A percentile compares a stretch with the other conserved stretches of the same genome.
phyloP scores from a whole-genome alignment of 2,797 vertebrate genomes.

The Jordanella pulchra region DNA sequence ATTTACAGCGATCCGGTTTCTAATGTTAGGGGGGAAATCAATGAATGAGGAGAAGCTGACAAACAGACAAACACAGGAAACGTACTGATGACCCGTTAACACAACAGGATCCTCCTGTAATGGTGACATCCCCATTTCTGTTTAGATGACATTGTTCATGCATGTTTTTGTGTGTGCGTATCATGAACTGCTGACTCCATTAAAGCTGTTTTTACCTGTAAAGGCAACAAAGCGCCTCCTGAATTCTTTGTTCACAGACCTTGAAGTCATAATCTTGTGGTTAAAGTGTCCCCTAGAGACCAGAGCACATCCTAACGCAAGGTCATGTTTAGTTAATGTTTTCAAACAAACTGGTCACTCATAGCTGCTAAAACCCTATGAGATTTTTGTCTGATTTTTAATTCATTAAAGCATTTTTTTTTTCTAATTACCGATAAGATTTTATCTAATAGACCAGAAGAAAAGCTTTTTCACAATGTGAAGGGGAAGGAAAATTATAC shows the following conservation, averaged over 20 bases:
- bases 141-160: constrained; percentile 9
- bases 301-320: constrained; percentile 10
- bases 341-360: not conserved
- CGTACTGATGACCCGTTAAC: constrained; percentile 29
- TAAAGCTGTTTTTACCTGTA: constrained; percentile 62
- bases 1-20: constrained; percentile 51
- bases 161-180: constrained; percentile 36
- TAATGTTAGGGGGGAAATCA: constrained; percentile 30
- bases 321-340: constrained; percentile 33
- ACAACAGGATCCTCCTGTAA: constrained; percentile 34
- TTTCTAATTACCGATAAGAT: too few relatives aligned
- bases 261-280: constrained; percentile 19
- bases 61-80: constrained; percentile 55
- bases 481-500: not conserved
- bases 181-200: constrained; percentile 52
- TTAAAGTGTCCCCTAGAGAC: constrained; percentile 1
- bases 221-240: constrained; percentile 18
- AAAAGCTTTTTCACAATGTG: not conserved
- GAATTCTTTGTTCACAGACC: constrained; percentile 45
- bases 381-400: too few relatives aligned
- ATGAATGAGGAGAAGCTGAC: constrained; percentile 16
- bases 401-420: too few relatives aligned
- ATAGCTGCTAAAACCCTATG: not conserved
- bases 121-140: constrained; percentile 32
- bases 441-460: not conserved